These are phyloP conservation scores for Phoxinus phoxinus DNA, from an alignment of 2,113 vertebrate species.

Conservation along the genomic window DNA sequence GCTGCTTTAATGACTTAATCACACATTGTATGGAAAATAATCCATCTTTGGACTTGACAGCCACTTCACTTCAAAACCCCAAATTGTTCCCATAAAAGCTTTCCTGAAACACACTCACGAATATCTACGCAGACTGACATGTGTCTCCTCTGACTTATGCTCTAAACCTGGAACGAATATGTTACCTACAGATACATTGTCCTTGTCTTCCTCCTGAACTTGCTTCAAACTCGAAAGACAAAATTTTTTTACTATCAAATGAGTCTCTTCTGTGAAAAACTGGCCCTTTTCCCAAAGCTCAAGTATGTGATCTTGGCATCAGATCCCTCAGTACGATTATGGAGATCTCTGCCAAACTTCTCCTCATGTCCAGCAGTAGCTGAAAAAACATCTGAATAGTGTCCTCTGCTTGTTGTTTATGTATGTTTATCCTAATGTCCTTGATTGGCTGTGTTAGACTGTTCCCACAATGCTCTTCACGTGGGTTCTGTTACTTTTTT, in stretches of 20 bases:
- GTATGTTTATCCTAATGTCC: constrained; percentile 3
- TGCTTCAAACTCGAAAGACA: constrained; percentile 1
- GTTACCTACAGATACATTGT: constrained; percentile 32
- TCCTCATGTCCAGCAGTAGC: constrained; percentile 16
- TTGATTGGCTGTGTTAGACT: not conserved
- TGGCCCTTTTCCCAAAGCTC: constrained; percentile 9
- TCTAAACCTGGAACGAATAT: constrained; percentile 48
- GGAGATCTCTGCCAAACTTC: constrained; percentile 10
- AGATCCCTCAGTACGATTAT: not conserved
- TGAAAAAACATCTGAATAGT: constrained; percentile 3
- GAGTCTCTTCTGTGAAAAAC: constrained; percentile 6
- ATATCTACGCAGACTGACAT: constrained; percentile 65
- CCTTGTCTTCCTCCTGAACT: constrained; percentile 37
- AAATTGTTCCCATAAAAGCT: constrained; percentile 77
- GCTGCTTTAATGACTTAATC: constrained; percentile 74
- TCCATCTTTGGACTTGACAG: constrained; percentile 76
- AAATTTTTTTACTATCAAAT: not conserved
- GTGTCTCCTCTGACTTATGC: constrained; percentile 46
- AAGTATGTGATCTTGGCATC: not conserved
- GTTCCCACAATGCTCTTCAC: not conserved
- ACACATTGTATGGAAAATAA: constrained; percentile 74
- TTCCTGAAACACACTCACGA: constrained; percentile 58
- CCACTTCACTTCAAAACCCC: constrained; percentile 71
- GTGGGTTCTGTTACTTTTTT: constrained; percentile 4
- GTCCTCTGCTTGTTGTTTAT: not conserved